Evolutionary conservation across 2,888 invertebrate species (phyloP), one percentile per base, ranked within the genome.

Genomic region (Scelioninae gen. 2): DNA sequence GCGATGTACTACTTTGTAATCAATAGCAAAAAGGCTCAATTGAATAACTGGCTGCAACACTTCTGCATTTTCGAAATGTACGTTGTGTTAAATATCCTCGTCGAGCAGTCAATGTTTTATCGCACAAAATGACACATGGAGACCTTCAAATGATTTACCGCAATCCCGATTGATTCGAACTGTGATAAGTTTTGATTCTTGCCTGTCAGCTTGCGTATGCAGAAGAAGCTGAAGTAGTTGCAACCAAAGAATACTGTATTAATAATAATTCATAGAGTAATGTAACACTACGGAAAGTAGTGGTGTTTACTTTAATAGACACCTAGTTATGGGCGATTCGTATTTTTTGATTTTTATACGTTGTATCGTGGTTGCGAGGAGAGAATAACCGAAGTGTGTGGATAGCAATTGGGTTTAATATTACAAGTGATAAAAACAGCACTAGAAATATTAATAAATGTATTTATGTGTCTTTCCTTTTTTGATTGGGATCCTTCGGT

Each of bases 51-150:
- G 73, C 76, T 77, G 77, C 77, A 78, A 77, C 70, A 77, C 77
- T 78, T 77, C 76, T 76, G 77, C 76, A 74, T 77, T 77, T 76
- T 77, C 67, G 61, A 11, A 57, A 61, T 71, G 68, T 71, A 65
- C 53, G 68, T 71, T 55, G 73, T 65, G 61, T 68, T 73, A 22
- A 61, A 7, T 39, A 39, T 10, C 43, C 53, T 52, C 52, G 10
- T 58, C 60, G 52, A 71, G 73, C 75, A 73, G 68, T 68, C 68
- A 55, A 63, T 35, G 37, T 48, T 68, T 52, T 48, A 48, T 72
- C 72, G 74, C 76, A 74, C 76, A 74, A 72, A 74, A 61, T 35
- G 33, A 37, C 60, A 61, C 64, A 61, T 10, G 9, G 41, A 46
- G 41, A 55, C 19, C 58, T 48, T 67, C 39, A 45, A 55, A 46